Percentiles rank a stretch among this genome's conserved stretches.
phyloP scores from a whole-genome alignment of 2,888 invertebrate genomes.

The Morpho achilles region DNA sequence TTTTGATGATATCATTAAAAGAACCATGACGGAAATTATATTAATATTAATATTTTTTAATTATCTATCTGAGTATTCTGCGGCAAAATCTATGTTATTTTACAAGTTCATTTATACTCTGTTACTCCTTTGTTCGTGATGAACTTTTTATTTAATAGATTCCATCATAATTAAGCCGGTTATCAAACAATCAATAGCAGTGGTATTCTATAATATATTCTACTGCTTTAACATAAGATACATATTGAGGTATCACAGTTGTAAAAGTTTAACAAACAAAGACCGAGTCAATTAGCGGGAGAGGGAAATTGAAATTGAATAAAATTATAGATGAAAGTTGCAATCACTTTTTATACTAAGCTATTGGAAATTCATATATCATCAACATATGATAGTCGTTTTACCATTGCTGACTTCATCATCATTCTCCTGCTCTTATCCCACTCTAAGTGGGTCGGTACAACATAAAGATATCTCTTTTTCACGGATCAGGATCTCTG shows the following conservation, averaged over 20 bases:
- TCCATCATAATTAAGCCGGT: constrained; percentile 1
- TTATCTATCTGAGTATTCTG: too few relatives aligned
- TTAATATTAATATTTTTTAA: too few relatives aligned
- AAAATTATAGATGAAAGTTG: constrained; percentile 1
- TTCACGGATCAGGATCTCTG: too few relatives aligned
- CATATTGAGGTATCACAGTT: neutral
- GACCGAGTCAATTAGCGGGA: constrained; percentile 3
- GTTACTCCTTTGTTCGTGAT: neutral
- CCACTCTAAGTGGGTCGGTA: too few relatives aligned
- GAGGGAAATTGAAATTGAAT: constrained; percentile 5
- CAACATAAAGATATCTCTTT: too few relatives aligned
- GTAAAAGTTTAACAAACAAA: neutral
- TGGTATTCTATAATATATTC: neutral
- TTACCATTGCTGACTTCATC: too few relatives aligned
- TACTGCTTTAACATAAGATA: neutral
- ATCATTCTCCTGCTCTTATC: too few relatives aligned
- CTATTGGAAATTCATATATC: too few relatives aligned
- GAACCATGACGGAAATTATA: too few relatives aligned
- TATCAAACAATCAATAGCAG: neutral
- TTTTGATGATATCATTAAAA: too few relatives aligned
- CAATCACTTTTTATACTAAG: too few relatives aligned
- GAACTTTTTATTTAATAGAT: neutral
- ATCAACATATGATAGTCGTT: neutral
- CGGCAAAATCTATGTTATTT: too few relatives aligned
- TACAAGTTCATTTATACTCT: neutral